Base-by-base conservation (phyloP, 2,113 vertebrate genomes). In the Chionodraco myersi region DNA sequence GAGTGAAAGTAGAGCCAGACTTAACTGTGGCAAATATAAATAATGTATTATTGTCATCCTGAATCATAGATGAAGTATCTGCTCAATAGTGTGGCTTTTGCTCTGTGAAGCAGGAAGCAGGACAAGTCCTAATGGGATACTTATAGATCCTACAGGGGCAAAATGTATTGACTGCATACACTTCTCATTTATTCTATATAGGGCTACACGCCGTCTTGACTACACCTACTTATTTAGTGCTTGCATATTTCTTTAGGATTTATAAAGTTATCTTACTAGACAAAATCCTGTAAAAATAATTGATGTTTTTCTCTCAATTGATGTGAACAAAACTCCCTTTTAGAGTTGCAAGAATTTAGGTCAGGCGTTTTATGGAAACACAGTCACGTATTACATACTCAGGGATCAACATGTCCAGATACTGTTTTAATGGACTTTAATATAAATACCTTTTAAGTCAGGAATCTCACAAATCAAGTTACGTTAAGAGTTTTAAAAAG, bases 61-160 rank as follows among this genome's bases (percentile, higher is more conserved):
- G 36, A 84, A 74, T 82, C 71, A 84, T 77, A 30, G 44, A 68
- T 61, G 47, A 72, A 64, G 41, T 57, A 54, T 61, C 48, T 67
- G 26, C 74, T 77, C n/a, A 23, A 4, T 41, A 7, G 36, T 3
- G 1, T 57, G 18, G 58, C 60, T 56, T 77, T 79, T 71, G 23
- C 51, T 78, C 5, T 30, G 8, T 4, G 0, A 3, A 54, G 14
- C 34, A 60, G 11, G 6, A 26, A 53, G 36, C 53, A 56, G 68
- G 67, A 60, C 51, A 68, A 36, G 7, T 47, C 66, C 66, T 49
- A 62, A 59, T 52, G 45, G 41, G 21, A 57, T 23, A 49, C n/a
- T 30, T 6, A 54, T 12, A 71, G 26, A 76, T 58, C 13, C 9
- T 47, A 13, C 11, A 60, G 10, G 18, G n/a, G 8, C 16, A 34